These are phyloP conservation scores for Oikopleura dioica DNA, from an alignment of 23 tunicate species.

Conservation along the genomic window DNA sequence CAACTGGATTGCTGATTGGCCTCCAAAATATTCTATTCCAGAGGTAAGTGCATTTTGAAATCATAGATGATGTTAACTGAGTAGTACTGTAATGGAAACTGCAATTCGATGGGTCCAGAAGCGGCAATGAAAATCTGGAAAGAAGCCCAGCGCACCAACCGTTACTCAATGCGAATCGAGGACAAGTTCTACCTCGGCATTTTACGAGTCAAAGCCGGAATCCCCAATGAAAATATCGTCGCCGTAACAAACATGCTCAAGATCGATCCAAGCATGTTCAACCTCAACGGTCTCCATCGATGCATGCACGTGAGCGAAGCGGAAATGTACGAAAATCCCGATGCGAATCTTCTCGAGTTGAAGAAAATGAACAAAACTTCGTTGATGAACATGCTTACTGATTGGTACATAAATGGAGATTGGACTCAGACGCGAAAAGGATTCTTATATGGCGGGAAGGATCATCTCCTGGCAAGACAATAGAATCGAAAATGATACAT, in stretches of 20 bases:
- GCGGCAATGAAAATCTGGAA: neutral
- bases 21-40: neutral
- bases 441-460: neutral
- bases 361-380: too few relatives aligned
- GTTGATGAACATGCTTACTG: too few relatives aligned
- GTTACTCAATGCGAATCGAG: neutral
- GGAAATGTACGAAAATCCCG: too few relatives aligned
- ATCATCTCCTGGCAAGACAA: neutral
- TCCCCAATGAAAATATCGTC: neutral
- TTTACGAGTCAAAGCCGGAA: neutral
- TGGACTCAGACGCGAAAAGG: neutral
- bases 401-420: neutral
- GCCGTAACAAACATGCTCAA: too few relatives aligned
- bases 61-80: too few relatives aligned
- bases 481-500: too few relatives aligned
- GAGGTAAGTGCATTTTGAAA: too few relatives aligned
- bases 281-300: too few relatives aligned
- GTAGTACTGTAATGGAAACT: neutral
- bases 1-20: neutral
- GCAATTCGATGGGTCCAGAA: neutral
- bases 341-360: too few relatives aligned
- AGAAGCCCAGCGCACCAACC: neutral
- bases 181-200: neutral
- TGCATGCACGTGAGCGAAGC: too few relatives aligned
- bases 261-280: too few relatives aligned